A percentile compares a stretch with the other conserved stretches of the same genome.
These are phyloP conservation scores for Parnassius smintheus DNA, from an alignment of 2,888 invertebrate species.

Conservation along the genomic window DNA sequence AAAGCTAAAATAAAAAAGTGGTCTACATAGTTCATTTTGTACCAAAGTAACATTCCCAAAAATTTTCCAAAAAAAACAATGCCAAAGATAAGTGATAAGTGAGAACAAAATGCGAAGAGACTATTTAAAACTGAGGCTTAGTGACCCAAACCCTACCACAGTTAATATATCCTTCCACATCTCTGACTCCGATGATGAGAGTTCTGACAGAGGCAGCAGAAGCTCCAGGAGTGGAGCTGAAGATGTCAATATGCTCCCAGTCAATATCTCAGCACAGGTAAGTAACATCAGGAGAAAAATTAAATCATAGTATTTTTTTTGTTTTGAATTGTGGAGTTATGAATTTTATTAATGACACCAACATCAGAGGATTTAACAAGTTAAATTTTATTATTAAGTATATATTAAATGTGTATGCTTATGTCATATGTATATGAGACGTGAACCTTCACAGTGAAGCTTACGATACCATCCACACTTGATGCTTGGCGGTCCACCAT, in stretches of 20 bases:
- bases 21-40: conserved; percentile 3
- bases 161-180: conserved; percentile 60
- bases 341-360: no score
- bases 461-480: no score
- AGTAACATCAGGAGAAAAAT: conserved; percentile 20
- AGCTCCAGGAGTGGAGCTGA: conserved; percentile 49
- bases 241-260: conserved; percentile 50
- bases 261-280: conserved; percentile 59
- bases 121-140: conserved; percentile 69
- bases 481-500: no score
- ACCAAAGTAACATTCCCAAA: conserved; percentile 22
- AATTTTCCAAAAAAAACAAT: conserved; percentile 23
- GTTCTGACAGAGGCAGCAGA: conserved; percentile 52
- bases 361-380: no score
- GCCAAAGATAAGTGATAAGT: conserved; percentile 34
- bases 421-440: no score
- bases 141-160: conserved; percentile 65
- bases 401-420: no score
- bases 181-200: conserved; percentile 73
- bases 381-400: no score
- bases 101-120: conserved; percentile 62
- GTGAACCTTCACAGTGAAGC: no score
- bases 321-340: no score
- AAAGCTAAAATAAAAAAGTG: not conserved
- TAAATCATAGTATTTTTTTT: not conserved